phyloP scores from a whole-genome alignment of 2,797 vertebrate species.

The Catamblyrhynchus diadema region DNA sequence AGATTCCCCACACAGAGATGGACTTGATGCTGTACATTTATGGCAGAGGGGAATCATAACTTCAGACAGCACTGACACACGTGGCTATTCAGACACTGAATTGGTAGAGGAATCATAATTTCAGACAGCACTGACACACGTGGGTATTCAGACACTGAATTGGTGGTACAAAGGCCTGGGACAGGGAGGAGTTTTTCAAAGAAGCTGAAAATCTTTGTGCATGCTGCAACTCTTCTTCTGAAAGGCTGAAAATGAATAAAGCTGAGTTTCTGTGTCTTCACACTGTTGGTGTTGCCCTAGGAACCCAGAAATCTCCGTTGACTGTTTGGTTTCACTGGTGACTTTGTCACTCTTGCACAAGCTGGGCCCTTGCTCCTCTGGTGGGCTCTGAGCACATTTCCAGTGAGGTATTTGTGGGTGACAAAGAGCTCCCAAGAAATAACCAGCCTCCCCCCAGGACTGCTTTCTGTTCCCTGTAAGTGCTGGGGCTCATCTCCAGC shows the following conservation, averaged over 20 bases:
- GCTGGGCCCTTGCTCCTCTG: not conserved
- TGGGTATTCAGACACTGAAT: no score
- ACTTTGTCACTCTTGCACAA: not conserved
- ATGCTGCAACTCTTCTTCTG: not conserved
- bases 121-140: no score
- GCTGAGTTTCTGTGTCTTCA: not conserved
- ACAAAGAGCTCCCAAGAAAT: not conserved
- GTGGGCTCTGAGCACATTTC: not conserved
- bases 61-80: fast-evolving
- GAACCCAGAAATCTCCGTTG: not conserved
- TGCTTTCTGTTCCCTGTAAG: not conserved
- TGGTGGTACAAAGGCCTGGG: not conserved
- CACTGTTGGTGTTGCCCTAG: not conserved
- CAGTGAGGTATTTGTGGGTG: not conserved
- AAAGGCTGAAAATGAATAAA: not conserved
- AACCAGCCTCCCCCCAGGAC: not conserved
- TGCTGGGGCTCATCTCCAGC: not conserved
- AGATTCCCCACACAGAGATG: not conserved
- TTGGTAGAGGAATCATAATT: no score
- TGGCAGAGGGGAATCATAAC: not conserved
- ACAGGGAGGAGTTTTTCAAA: not conserved
- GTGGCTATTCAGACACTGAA: not conserved
- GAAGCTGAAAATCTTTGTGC: not conserved
- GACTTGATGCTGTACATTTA: not conserved
- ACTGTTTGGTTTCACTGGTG: not conserved